Base-by-base conservation (phyloP, 2,113 vertebrate genomes). In the Diadophis punctatus region DNA sequence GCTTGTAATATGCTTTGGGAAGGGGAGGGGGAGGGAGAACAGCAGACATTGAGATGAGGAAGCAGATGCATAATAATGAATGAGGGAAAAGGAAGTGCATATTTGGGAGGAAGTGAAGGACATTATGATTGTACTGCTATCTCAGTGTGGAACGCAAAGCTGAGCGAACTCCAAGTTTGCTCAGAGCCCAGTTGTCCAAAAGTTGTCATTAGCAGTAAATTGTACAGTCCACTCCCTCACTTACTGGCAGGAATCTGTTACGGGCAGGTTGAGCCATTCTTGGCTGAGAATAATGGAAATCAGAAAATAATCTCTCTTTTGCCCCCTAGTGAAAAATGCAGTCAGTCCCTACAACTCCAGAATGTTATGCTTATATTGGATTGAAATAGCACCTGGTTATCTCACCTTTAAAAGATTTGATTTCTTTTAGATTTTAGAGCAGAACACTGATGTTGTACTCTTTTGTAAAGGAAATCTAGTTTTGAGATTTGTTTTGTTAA, bases 341-440 rank as follows among this genome's bases (percentile, higher is more conserved):
- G n/a, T 39, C 43, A 56, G 84, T 74, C 88, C 22, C 34, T 60
- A 55, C 18, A 2, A 85, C 63, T 94, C 91, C 90, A 11, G 53
- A 88, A 34, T 58, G 52, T 12, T 34, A 68, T 91, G 25, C 91
- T 88, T 90, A 87, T 0, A 0, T 0, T 0, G 43, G 48, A 49
- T 74, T 80, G 74, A 80, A 43, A 80, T 80, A 80, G 34, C 18
- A 43, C 74, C 74, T 80, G 74, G 34, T 80, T 80, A 80, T 43
- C 18, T 43, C 74, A 80, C 18, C 74, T 80, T 80, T 43, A 80
- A 39, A 80, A 80, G 34, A 0, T 56, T 91, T 91, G 86, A 87
- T 58, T 88, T 22, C 92, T 93, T 94, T 94, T 90, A 95, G 94
- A 51, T 91, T 53, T 95, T 93, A 39, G 10, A 48, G 46, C 22